Evolutionary conservation across 2,113 vertebrate genomes (phyloP), one percentile per base, ranked within the genome.

Genomic region (Tychaedon coryphoeus): DNA sequence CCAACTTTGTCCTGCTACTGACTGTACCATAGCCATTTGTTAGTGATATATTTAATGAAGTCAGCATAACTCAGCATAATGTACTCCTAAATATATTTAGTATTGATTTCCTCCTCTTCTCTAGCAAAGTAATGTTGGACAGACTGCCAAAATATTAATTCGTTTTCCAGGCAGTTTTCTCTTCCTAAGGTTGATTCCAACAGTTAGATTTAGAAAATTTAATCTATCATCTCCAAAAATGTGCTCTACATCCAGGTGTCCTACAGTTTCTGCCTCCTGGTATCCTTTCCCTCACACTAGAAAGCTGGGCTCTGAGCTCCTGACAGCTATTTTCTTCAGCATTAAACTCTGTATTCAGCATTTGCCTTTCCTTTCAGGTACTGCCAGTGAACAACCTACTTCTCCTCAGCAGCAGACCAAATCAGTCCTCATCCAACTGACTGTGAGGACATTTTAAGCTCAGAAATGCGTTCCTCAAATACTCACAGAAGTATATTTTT

Each of bases 61-160:
- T 95, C 87, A 86, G 73, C 84, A 84, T 90, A 96, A 91, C 70
- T 95, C 76, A 70, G 73, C 69, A 87, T 93, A 90, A 95, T 79
- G 58, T 75, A 74, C 67, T 94, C 86, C 92, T 94, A 85, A 93
- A 83, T 79, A 56, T 80, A 93, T 89, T 88, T 95, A 86, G 43
- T 91, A 95, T 73, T 91, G 90, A 96, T 97, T 93, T 94, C 85
- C 60, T 93, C 65, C 70, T 84, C 82, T 42, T 88, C 69, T 57
- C 85, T 51, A 87, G 82, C 38, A 54, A 90, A 92, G 80, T 87
- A 74, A 48, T 1, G 8, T 50, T 71, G 77, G 93, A 85, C 5
- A 3, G 86, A 74, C 51, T 10, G 16, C 89, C 90, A 94, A 91
- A 93, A 84, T 48, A 61, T 43, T 84, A 75, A 84, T 92, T 93